A percentile compares a stretch with the other conserved stretches of the same genome.
Evolutionary conservation across 2,888 invertebrate species (phyloP).

Genomic region (Pterobdella sp.): DNA sequence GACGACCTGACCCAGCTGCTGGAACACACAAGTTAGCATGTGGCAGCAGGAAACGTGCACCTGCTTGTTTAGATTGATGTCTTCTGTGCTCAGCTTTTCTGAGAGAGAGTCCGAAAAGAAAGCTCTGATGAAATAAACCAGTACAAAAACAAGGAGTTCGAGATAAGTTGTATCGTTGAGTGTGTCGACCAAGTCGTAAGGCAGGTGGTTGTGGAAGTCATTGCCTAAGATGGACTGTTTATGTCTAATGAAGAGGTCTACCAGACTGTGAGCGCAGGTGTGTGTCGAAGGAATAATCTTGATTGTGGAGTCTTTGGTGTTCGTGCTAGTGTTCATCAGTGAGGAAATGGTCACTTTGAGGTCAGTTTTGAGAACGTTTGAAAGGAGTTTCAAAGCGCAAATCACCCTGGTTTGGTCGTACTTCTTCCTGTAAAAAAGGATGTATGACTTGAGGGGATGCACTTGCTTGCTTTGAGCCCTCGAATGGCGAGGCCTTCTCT

Average conservation of each 20-base stretch:
- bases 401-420: constrained; percentile 68
- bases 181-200: constrained; percentile 64
- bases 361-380: constrained; percentile 64
- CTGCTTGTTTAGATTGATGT: constrained; percentile 63
- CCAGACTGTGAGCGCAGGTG: constrained; percentile 49
- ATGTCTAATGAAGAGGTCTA: constrained; percentile 65
- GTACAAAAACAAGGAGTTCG: constrained; percentile 59
- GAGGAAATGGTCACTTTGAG: constrained; percentile 67
- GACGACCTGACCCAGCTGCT: constrained; percentile 64
- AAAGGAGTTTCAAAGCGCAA: constrained; percentile 67
- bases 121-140: constrained; percentile 71
- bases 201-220: constrained; percentile 53
- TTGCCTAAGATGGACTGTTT: constrained; percentile 68
- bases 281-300: constrained; percentile 35
- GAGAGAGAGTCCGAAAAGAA: constrained; percentile 68
- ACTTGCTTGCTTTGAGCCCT: constrained; percentile 45
- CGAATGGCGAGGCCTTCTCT: too few species aligned
- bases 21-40: constrained; percentile 64
- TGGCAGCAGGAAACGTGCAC: constrained; percentile 62
- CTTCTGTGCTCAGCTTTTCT: constrained; percentile 61
- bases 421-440: constrained; percentile 70
- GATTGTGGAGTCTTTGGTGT: constrained; percentile 49
- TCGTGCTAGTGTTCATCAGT: constrained; percentile 66
- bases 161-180: constrained; percentile 26
- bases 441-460: constrained; percentile 69